phyloP scores from a whole-genome alignment of 2,797 vertebrate genomes.

The Emydoidea blandingii region DNA sequence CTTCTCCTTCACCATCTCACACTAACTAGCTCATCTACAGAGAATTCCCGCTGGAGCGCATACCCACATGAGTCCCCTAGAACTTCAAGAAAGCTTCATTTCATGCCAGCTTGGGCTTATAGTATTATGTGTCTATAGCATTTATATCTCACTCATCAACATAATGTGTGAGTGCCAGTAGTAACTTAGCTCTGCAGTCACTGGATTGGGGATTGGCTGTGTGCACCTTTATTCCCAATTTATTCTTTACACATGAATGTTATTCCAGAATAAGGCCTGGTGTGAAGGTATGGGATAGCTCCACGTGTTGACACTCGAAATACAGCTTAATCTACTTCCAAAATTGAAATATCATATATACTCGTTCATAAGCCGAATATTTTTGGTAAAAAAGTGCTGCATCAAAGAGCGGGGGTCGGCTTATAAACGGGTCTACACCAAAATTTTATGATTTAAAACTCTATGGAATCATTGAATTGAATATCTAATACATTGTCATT shows the following conservation, averaged over 20 bases:
- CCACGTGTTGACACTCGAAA: not conserved
- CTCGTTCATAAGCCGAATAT: too few species aligned
- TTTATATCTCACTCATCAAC: not conserved
- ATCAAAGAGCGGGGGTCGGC: too few species aligned
- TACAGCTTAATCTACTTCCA: not conserved
- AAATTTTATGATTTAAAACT: too few species aligned
- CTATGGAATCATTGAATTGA: too few species aligned
- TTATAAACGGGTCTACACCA: too few species aligned
- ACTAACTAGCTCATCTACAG: not conserved
- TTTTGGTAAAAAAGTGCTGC: too few species aligned
- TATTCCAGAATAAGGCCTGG: not conserved
- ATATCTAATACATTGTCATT: too few species aligned
- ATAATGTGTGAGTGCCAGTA: not conserved
- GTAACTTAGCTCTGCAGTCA: not conserved
- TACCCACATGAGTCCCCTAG: not conserved
- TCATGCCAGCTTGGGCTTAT: not conserved
- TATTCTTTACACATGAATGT: not conserved
- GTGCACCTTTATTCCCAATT: not conserved
- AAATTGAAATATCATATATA: not conserved
- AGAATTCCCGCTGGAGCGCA: not conserved
- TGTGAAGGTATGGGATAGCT: not conserved
- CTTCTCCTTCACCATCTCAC: not conserved
- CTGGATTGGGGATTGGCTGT: not conserved
- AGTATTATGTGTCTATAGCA: not conserved
- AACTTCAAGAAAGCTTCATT: not conserved